phyloP scores from a whole-genome alignment of 2,113 vertebrate genomes.

The Cinclus cinclus region DNA sequence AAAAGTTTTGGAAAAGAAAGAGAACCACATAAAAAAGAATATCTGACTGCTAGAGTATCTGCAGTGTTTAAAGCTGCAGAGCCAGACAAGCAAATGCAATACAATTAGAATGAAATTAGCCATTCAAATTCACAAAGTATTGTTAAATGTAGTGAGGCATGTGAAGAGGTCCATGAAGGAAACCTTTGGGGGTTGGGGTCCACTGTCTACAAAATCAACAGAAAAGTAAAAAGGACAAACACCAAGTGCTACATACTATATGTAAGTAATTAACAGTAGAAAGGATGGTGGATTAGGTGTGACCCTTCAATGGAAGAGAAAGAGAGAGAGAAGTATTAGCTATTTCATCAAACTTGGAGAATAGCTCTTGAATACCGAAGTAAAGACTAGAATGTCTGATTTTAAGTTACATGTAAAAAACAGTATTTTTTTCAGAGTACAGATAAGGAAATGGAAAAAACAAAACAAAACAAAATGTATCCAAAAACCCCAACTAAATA shows the following conservation, averaged over 20 bases:
- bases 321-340: neutral
- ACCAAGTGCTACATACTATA: neutral
- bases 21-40: neutral
- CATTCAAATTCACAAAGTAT: neutral
- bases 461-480: neutral
- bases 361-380: neutral
- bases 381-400: neutral
- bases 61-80: neutral
- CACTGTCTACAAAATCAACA: neutral
- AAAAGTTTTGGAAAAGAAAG: neutral
- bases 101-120: neutral
- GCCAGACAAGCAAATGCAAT: neutral
- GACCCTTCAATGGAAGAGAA: neutral
- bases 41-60: neutral
- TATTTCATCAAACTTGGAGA: neutral
- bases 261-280: neutral
- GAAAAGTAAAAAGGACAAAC: neutral
- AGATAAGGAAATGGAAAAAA: neutral
- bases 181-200: accelerated
- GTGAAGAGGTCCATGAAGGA: neutral
- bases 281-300: neutral
- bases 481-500: neutral
- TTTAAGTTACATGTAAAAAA: neutral
- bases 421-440: neutral
- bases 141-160: neutral